These are phyloP conservation scores for Odontothrips loti DNA, from an alignment of 2,888 invertebrate genomes.

Conservation along the genomic window DNA sequence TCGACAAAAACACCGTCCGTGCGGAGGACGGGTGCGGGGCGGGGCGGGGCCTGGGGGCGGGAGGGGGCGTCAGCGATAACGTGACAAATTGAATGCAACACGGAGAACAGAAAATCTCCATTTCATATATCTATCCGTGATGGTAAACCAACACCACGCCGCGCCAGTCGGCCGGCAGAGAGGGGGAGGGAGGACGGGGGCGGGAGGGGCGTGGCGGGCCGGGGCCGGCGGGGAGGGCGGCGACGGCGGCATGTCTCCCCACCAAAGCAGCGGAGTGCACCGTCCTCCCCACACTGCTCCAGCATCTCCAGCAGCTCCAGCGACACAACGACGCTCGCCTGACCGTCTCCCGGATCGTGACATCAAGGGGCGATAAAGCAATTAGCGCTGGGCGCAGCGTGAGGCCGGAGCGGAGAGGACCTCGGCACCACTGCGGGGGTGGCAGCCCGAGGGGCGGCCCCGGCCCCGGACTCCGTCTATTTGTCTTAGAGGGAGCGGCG, in stretches of 20 bases:
- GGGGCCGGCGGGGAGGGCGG: neutral
- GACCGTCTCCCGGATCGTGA: neutral
- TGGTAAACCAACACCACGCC: neutral
- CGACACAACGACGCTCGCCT: neutral
- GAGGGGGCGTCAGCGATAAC: neutral
- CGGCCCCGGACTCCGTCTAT: neutral
- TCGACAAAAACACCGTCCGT: neutral
- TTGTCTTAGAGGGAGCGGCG: neutral
- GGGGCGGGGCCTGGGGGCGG: neutral
- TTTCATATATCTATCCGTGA: neutral
- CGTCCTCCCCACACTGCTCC: too few relatives aligned
- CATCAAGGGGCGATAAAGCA: neutral
- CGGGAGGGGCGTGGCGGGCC: neutral
- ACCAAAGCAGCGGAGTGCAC: too few relatives aligned
- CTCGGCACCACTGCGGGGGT: too few relatives aligned
- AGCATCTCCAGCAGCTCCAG: too few relatives aligned
- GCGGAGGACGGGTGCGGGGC: neutral
- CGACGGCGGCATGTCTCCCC: neutral
- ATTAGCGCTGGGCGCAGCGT: too few relatives aligned
- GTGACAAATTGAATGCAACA: conserved; percentile 17
- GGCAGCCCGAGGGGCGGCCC: too few relatives aligned
- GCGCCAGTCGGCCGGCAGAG: too few relatives aligned
- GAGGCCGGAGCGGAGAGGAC: too few relatives aligned
- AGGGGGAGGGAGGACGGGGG: neutral
- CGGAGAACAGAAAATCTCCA: neutral